A percentile compares a stretch with the other conserved stretches of the same genome.
Evolutionary conservation across 1,140 invertebrate genomes (phyloP).

Genomic region (Chlorops oryzae): DNA sequence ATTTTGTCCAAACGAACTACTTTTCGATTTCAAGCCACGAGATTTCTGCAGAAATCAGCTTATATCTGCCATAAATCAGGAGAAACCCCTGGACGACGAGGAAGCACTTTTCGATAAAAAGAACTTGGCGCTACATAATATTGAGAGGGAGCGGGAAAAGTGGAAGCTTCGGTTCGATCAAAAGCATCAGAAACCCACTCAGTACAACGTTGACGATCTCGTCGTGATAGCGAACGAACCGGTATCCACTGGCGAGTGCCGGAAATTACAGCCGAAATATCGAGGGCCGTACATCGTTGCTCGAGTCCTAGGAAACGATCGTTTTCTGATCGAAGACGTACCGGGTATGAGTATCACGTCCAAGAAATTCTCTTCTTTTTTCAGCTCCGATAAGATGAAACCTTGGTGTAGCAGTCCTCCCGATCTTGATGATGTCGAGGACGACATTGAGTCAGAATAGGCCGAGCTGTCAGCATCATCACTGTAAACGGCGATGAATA

Average conservation of each 20-base stretch:
- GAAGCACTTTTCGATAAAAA: background rate
- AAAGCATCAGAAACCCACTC: background rate
- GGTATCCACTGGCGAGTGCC: background rate
- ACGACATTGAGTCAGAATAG: too few relatives aligned
- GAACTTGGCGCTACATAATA: background rate
- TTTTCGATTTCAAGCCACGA: background rate
- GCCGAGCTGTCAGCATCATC: too few relatives aligned
- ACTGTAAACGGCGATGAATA: too few relatives aligned
- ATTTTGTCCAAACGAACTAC: background rate
- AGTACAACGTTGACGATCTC: background rate
- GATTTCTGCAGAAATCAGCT: background rate
- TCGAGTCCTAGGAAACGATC: constrained; percentile 9
- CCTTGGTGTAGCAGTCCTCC: constrained; percentile 9
- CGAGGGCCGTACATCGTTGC: constrained; percentile 22
- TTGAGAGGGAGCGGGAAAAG: background rate
- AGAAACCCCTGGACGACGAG: background rate
- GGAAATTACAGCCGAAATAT: background rate
- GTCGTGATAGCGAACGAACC: background rate
- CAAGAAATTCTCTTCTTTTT: constrained; percentile 4
- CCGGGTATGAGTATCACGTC: constrained; percentile 14
- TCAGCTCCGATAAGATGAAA: constrained; percentile 16
- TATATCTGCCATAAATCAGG: constrained; percentile 39
- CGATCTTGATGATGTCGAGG: constrained; percentile 5
- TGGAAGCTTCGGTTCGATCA: background rate
- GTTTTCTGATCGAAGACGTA: constrained; percentile 15